Percentiles rank a stretch among this genome's conserved stretches.
Evolutionary conservation across 2,113 vertebrate genomes (phyloP).

Genomic region (Noctilio leporinus): DNA sequence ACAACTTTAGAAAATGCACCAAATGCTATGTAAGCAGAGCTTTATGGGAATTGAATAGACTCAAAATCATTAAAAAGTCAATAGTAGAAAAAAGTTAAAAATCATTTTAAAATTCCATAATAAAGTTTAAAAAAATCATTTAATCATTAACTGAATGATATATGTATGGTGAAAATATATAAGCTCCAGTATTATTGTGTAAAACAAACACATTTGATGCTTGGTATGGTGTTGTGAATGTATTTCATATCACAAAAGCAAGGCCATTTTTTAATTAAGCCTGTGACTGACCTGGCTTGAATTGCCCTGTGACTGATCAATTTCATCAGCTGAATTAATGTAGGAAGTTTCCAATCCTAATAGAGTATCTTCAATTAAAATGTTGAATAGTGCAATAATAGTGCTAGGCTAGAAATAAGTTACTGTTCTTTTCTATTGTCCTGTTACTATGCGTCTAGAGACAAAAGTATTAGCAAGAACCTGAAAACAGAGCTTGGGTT

Average conservation of each 20-base stretch:
- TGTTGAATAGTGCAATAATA: not conserved
- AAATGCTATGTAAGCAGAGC: not conserved
- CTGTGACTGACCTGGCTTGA: not conserved
- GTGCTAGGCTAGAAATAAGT: not conserved
- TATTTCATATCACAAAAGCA: not conserved
- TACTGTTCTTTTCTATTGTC: not conserved
- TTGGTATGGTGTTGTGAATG: not conserved
- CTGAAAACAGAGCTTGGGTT: conserved; percentile 87
- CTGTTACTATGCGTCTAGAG: conserved; percentile 74
- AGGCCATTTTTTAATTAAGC: not conserved
- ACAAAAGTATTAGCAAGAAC: conserved; percentile 79
- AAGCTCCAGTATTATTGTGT: not conserved
- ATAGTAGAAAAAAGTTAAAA: not conserved
- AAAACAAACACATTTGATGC: not conserved
- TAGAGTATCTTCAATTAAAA: not conserved
- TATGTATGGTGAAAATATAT: not conserved
- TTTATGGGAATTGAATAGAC: not conserved
- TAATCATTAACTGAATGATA: not conserved
- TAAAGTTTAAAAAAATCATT: not conserved
- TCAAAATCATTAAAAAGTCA: not conserved
- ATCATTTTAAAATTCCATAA: not conserved
- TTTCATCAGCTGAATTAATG: not conserved
- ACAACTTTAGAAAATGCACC: not conserved
- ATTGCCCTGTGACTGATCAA: not conserved
- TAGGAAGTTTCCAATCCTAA: not conserved